A percentile compares a stretch with the other conserved stretches of the same genome.
phyloP scores from a whole-genome alignment of 2,888 invertebrate genomes.

The Hyposoter didymator region DNA sequence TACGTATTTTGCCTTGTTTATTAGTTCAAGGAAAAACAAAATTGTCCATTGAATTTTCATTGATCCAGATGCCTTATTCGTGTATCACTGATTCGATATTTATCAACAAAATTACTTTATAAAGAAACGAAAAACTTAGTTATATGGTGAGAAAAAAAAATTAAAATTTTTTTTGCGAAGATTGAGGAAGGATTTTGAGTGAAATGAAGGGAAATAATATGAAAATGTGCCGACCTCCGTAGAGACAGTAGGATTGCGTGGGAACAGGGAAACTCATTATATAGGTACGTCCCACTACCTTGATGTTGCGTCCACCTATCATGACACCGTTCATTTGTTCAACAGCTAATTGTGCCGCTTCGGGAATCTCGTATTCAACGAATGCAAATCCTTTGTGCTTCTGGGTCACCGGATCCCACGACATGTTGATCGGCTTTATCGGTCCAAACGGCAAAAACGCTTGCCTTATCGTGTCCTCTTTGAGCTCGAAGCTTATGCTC shows the following conservation, averaged over 20 bases:
- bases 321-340: conserved; percentile 99
- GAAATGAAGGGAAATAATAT: neutral
- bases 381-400: conserved; percentile 99
- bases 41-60: conserved; percentile 25
- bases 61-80: conserved; percentile 63
- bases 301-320: conserved; percentile 98
- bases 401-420: conserved; percentile 99
- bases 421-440: conserved; percentile 99
- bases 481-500: conserved; percentile 99
- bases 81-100: conserved; percentile 48
- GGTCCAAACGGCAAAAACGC: conserved; percentile 99
- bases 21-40: conserved; percentile 2
- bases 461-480: conserved; percentile 98
- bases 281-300: conserved; percentile 86
- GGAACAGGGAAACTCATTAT: conserved; percentile 83
- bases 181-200: neutral
- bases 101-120: conserved; percentile 19
- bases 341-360: conserved; percentile 98
- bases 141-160: neutral
- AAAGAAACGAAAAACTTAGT: neutral
- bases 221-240: conserved; percentile 83
- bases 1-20: neutral
- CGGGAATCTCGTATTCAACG: conserved; percentile 99
- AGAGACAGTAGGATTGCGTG: conserved; percentile 83
- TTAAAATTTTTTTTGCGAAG: neutral